phyloP scores from a whole-genome alignment of 2,797 vertebrate genomes.

The Micropoecilia bifurca region DNA sequence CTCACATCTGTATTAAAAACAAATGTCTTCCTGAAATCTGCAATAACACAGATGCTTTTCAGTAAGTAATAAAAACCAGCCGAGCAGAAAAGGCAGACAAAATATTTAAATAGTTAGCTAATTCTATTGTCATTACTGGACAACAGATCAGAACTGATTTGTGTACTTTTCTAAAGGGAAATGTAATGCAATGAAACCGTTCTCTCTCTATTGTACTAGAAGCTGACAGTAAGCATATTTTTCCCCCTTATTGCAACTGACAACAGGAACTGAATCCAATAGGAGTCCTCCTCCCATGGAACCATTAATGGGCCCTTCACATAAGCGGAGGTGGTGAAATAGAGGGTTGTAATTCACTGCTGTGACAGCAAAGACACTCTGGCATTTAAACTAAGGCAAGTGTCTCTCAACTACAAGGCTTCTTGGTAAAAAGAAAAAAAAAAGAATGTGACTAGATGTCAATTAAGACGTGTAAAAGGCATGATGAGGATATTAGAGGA shows the following conservation, averaged over 20 bases:
- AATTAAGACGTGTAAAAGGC: slow-evolving; percentile 35
- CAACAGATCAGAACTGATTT: not conserved
- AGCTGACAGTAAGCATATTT: slow-evolving; percentile 19
- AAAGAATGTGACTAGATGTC: slow-evolving; percentile 13
- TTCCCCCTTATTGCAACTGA: slow-evolving; percentile 26
- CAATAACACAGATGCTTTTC: slow-evolving; percentile 20
- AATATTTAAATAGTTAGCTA: not conserved
- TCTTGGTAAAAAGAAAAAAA: slow-evolving; percentile 17
- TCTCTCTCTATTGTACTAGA: slow-evolving; percentile 6
- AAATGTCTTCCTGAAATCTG: slow-evolving; percentile 16
- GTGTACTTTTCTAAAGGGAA: slow-evolving; percentile 4
- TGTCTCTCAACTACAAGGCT: not conserved
- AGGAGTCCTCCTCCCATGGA: slow-evolving; percentile 18
- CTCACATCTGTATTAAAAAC: slow-evolving; percentile 17
- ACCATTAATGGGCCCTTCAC: slow-evolving; percentile 33
- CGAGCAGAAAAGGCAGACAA: not conserved
- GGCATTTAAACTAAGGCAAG: slow-evolving; percentile 28
- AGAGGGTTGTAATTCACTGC: slow-evolving; percentile 22
- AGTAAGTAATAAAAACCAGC: not conserved
- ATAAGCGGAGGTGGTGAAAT: slow-evolving; percentile 27
- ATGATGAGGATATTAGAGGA: slow-evolving; percentile 25
- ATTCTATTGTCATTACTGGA: slow-evolving; percentile 2
- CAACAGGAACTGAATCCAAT: slow-evolving; percentile 29
- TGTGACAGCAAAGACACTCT: slow-evolving; percentile 35
- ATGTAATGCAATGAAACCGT: not conserved